Base-by-base conservation (phyloP, 2,113 vertebrate genomes). In the Physeter macrocephalus region DNA sequence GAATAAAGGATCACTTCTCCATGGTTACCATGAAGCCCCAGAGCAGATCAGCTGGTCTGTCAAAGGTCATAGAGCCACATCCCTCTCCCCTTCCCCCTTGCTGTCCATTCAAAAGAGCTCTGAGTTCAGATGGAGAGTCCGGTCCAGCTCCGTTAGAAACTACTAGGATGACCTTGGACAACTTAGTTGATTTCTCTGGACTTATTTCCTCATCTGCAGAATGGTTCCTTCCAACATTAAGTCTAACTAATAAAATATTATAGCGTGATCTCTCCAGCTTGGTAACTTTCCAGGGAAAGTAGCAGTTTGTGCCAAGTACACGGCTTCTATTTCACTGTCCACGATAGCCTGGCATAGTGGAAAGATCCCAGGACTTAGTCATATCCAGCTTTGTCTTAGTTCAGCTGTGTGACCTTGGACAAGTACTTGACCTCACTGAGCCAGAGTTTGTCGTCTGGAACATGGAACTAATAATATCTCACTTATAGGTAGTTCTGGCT, bases 191-290 rank as follows among this genome's bases (percentile, higher is more conserved):
- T 69, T 80, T 97, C 93, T 92, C 69, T 72, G 11, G 34, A 69
- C 49, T 14, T 87, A 82, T n/a, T 81, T 96, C 18, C 21, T 93
- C 72, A 72, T 94, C 84, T 92, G 15, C 39, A 92, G 62, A 94
- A 92, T 90, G 62, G 27, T 92, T 89, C 41, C 54, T 97, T 93
- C 89, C 72, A 96, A 78, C 62, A 96, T 88, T 84, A 77, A 93
- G 12, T 74, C 36, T 78, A 93, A 34, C 89, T 95, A 94, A 89
- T 96, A 92, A 97, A 89, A 96, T 96, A 95, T 92, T 93, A 82
- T 31, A 92, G 57, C 0, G 0, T 61, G 82, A 93, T 86, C 62
- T 66, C 92, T 95, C 90, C 69, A 93, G 77, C 64, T 90, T 96
- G 94, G 88, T 96, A 85, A 49, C n/a, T 90, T 92, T 96, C 88